These are phyloP conservation scores for Drosophila baimaii DNA, from an alignment of 1,140 invertebrate genomes.

Conservation along the genomic window DNA sequence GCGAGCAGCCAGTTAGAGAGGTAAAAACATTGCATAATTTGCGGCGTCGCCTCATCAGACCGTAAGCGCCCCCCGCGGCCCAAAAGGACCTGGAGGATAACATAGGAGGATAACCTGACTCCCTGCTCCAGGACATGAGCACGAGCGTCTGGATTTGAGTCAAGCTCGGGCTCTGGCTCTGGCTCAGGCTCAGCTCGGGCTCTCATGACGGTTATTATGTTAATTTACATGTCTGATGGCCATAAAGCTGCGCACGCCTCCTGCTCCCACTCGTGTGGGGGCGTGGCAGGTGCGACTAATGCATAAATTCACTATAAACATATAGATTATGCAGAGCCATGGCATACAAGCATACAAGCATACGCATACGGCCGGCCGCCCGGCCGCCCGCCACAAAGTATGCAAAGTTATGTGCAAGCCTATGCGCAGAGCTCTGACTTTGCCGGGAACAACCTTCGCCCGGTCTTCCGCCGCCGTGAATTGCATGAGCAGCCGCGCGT, in stretches of 20 bases:
- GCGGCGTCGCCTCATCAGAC: conserved; percentile 36
- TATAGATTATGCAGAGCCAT: conserved; percentile 16
- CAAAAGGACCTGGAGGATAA: conserved; percentile 31
- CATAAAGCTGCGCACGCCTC: conserved; percentile 37
- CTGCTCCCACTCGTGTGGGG: background rate
- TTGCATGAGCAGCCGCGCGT: conserved; percentile 73
- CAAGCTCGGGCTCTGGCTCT: no score
- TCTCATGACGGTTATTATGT: conserved; percentile 67
- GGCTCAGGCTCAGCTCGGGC: conserved; percentile 40
- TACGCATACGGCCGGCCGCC: background rate
- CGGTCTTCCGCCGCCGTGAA: conserved; percentile 7
- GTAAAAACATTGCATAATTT: conserved; percentile 70
- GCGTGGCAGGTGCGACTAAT: conserved; percentile 65
- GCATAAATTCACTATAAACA: conserved; percentile 70
- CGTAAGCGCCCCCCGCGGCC: conserved; percentile 42
- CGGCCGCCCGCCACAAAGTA: conserved; percentile 19
- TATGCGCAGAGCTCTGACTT: conserved; percentile 44
- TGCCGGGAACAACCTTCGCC: conserved; percentile 9
- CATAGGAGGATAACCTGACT: background rate
- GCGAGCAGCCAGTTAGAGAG: conserved; percentile 1
- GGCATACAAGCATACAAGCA: background rate
- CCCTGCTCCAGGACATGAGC: conserved; percentile 46
- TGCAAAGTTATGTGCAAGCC: conserved; percentile 56
- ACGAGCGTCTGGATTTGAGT: conserved; percentile 40
- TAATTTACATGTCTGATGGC: conserved; percentile 76